Evolutionary conservation across 1,140 invertebrate genomes (phyloP).

Genomic region (Apis cerana): DNA sequence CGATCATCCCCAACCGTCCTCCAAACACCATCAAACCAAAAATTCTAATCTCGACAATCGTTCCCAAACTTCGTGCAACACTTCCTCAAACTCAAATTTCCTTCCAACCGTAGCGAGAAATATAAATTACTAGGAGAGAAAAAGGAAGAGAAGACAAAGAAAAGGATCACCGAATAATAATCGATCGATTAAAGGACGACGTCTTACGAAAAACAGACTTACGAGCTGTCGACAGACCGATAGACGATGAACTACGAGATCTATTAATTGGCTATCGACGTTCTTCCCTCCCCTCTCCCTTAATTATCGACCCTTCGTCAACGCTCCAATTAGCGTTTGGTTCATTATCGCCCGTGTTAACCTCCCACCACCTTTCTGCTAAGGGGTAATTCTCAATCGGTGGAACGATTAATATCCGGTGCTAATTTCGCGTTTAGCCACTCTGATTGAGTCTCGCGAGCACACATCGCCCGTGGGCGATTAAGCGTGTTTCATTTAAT

Average conservation of each 20-base stretch:
- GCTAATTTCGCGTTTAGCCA: conserved; percentile 35
- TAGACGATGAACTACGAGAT: conserved; percentile 45
- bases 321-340: conserved; percentile 58
- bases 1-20: too few species aligned
- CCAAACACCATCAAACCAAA: too few species aligned
- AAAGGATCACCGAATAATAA: conserved; percentile 17
- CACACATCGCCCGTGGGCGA: too few species aligned
- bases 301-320: conserved; percentile 52
- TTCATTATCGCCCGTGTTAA: conserved; percentile 46
- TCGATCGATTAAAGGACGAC: conserved; percentile 36
- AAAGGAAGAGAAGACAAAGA: neutral
- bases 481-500: neutral
- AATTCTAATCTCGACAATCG: too few species aligned
- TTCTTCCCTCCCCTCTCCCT: conserved; percentile 1
- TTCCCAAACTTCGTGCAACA: too few species aligned
- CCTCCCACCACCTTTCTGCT: neutral
- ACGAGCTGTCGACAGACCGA: conserved; percentile 23
- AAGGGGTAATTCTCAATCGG: neutral
- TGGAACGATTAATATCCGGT: conserved; percentile 42
- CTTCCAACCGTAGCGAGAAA: too few species aligned
- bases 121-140: too few species aligned
- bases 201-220: conserved; percentile 6
- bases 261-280: conserved; percentile 54
- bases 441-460: neutral
- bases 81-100: too few species aligned